phyloP scores from a whole-genome alignment of 2,113 vertebrate genomes.

The Puffinus mauretanicus region DNA sequence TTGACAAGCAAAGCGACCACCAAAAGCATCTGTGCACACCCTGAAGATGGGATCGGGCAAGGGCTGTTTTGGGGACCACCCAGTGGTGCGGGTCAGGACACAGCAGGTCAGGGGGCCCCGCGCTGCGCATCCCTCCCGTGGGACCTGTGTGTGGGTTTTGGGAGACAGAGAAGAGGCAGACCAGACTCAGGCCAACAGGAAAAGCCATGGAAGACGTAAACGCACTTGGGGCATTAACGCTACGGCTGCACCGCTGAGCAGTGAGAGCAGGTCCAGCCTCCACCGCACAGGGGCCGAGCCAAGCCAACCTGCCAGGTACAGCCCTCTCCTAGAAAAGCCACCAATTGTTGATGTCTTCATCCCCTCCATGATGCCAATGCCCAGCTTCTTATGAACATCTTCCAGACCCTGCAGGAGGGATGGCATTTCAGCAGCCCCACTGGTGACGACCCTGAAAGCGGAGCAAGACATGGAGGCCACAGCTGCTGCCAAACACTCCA shows the following conservation, averaged over 20 bases:
- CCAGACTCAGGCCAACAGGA: background rate
- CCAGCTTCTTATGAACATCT: background rate
- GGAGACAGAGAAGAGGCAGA: background rate
- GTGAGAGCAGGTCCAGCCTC: background rate
- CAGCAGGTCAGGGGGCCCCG: background rate
- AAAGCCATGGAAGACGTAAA: background rate
- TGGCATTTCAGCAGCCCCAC: background rate
- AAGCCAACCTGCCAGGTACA: background rate
- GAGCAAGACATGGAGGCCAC: background rate
- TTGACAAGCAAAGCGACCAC: background rate
- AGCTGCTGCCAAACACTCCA: background rate
- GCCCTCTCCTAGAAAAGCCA: background rate
- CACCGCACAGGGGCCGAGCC: background rate
- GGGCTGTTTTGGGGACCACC: background rate
- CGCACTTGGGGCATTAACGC: background rate
- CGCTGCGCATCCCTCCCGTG: background rate
- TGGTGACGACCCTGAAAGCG: background rate
- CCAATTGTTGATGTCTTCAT: fast-evolving
- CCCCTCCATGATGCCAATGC: background rate
- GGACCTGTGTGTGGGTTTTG: background rate
- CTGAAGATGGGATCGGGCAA: background rate
- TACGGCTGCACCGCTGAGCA: background rate
- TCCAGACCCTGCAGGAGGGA: background rate
- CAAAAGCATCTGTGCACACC: background rate
- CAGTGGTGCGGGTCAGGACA: fast-evolving